phyloP scores from a whole-genome alignment of 2,113 vertebrate species.

The Anser brachyrhynchus region DNA sequence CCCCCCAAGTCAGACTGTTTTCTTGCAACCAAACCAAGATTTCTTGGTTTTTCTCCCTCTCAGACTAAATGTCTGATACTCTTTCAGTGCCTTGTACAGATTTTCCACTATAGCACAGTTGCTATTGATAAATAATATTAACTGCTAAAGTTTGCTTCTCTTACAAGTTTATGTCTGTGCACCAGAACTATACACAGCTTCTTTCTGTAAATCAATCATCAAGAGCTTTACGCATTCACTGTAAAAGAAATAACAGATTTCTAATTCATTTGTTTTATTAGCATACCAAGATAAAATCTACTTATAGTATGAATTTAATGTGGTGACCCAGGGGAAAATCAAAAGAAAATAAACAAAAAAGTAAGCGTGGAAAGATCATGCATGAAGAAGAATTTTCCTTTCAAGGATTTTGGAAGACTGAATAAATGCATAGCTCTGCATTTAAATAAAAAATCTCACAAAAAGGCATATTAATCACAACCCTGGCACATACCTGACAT shows the following conservation, averaged over 20 bases:
- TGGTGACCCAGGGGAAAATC: neutral
- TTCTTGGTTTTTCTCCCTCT: neutral
- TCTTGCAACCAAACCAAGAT: neutral
- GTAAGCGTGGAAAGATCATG: neutral
- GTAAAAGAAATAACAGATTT: neutral
- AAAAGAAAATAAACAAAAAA: neutral
- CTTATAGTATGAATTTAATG: neutral
- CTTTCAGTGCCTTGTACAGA: neutral
- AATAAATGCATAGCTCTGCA: neutral
- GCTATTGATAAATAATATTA: neutral
- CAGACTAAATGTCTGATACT: neutral
- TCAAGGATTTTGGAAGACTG: neutral
- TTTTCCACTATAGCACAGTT: neutral
- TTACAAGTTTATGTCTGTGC: neutral
- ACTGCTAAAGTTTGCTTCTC: neutral
- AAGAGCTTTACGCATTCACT: neutral
- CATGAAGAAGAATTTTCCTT: neutral
- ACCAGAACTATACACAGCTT: neutral
- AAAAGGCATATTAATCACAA: neutral
- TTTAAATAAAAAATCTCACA: neutral
- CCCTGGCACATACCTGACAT: neutral
- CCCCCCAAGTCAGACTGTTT: neutral
- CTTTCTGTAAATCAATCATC: neutral
- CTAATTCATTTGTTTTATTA: neutral
- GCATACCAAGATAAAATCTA: neutral